These are phyloP conservation scores for Hypena proboscidalis DNA, from an alignment of 2,888 invertebrate genomes.

Conservation along the genomic window DNA sequence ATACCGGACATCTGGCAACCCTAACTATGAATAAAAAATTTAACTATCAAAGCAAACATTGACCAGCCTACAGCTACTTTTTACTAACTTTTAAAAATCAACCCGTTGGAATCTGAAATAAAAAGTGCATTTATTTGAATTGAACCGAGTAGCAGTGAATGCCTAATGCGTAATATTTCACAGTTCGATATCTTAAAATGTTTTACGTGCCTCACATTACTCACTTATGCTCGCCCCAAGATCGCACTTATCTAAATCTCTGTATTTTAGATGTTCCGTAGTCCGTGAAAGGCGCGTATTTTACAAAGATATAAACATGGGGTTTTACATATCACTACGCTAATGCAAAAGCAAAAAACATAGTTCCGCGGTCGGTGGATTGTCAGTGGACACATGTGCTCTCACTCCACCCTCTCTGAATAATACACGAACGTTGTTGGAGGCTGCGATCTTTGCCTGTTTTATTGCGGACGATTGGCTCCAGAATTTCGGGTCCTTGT, in stretches of 20 bases:
- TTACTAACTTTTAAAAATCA: conserved; percentile 47
- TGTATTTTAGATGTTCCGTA: conserved; percentile 17
- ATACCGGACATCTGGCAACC: too few relatives aligned
- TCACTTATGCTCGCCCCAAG: conserved; percentile 32
- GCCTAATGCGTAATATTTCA: conserved; percentile 64
- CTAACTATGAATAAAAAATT: not conserved
- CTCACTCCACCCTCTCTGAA: conserved; percentile 62
- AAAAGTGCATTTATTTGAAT: conserved; percentile 55
- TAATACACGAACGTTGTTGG: conserved; percentile 72
- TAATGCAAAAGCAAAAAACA: conserved; percentile 46
- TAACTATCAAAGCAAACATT: conserved; percentile 14
- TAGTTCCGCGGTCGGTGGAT: conserved; percentile 49
- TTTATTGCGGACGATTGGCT: conserved; percentile 76
- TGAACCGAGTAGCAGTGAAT: conserved; percentile 47
- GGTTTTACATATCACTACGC: conserved; percentile 35
- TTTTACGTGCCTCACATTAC: conserved; percentile 58
- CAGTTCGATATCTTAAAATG: conserved; percentile 64
- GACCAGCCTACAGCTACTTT: conserved; percentile 24
- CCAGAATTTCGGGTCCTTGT: conserved; percentile 50
- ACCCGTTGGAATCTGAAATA: conserved; percentile 57
- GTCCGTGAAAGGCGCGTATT: conserved; percentile 21
- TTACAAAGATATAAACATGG: conserved; percentile 36
- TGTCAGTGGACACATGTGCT: conserved; percentile 73
- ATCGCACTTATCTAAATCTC: conserved; percentile 32
- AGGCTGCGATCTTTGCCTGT: conserved; percentile 64